Evolutionary conservation across 2,888 invertebrate species (phyloP).

Genomic region (Salticus scenicus): DNA sequence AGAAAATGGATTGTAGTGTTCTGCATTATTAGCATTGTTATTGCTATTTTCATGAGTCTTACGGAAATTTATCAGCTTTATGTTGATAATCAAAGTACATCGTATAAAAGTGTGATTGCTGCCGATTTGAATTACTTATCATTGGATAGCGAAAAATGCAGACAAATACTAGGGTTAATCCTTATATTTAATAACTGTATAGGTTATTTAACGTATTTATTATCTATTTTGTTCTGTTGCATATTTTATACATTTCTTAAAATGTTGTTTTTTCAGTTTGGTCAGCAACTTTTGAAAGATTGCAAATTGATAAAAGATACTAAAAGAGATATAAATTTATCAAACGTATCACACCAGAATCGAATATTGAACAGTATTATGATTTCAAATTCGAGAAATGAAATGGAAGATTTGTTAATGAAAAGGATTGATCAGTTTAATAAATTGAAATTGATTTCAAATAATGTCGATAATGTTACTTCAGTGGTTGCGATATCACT

Average conservation of each 20-base stretch:
- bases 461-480: neutral
- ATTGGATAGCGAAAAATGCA: neutral
- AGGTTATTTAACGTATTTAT: neutral
- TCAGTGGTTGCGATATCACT: neutral
- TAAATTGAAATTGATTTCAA: neutral
- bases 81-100: neutral
- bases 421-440: neutral
- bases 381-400: neutral
- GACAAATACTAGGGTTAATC: neutral
- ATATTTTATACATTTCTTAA: neutral
- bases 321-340: neutral
- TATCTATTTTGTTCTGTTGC: neutral
- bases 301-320: neutral
- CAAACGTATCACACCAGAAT: neutral
- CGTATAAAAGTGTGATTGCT: neutral
- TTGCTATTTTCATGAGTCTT: neutral
- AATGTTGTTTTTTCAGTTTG: neutral
- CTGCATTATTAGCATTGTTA: neutral
- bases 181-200: neutral
- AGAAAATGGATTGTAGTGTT: neutral
- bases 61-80: neutral
- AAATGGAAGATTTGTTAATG: neutral
- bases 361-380: neutral
- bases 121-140: neutral
- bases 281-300: neutral